Conservation (phyloP, 2,797 vertebrate species). For the Coregonus suidteri region DNA sequence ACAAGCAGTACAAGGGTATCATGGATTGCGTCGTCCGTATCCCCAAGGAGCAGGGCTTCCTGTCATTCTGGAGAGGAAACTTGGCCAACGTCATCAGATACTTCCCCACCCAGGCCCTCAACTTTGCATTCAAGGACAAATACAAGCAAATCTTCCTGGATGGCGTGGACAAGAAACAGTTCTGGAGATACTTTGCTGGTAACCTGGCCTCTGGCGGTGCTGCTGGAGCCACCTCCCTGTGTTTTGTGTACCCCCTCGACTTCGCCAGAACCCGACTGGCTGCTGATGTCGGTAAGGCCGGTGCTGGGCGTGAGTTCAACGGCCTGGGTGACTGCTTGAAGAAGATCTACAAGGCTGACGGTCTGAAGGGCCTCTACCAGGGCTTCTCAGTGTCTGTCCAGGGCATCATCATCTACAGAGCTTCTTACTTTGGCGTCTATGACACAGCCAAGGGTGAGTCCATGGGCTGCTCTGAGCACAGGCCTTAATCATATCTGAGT, state of each 20-base stretch:
- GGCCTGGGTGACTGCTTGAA: conserved; percentile 87
- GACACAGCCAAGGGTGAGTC: conserved; percentile 93
- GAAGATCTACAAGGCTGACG: conserved; percentile 85
- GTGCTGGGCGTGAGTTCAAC: conserved; percentile 78
- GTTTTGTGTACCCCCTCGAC: conserved; percentile 91
- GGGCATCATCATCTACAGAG: conserved; percentile 98
- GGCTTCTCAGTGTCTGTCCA: conserved; percentile 93
- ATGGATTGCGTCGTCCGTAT: conserved; percentile 88
- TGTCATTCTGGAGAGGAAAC: conserved; percentile 92
- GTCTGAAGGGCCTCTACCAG: conserved; percentile 86
- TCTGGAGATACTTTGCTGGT: conserved; percentile 93
- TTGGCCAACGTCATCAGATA: conserved; percentile 92
- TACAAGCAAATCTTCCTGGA: conserved; percentile 93
- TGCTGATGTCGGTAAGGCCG: conserved; percentile 86
- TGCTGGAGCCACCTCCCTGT: conserved; percentile 89
- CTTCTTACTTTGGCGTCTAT: conserved; percentile 94
- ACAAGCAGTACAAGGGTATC: conserved; percentile 91
- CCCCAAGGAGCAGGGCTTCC: conserved; percentile 88
- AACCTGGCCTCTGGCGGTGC: conserved; percentile 91
- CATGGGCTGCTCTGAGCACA: background rate
- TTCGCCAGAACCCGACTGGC: conserved; percentile 91
- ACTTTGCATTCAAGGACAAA: conserved; percentile 96
- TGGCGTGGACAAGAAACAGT: conserved; percentile 87
- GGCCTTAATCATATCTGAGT: background rate
- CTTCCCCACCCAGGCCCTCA: conserved; percentile 93